Evolutionary conservation across 2,797 vertebrate species (phyloP).

Genomic region (Harpagifer antarcticus): DNA sequence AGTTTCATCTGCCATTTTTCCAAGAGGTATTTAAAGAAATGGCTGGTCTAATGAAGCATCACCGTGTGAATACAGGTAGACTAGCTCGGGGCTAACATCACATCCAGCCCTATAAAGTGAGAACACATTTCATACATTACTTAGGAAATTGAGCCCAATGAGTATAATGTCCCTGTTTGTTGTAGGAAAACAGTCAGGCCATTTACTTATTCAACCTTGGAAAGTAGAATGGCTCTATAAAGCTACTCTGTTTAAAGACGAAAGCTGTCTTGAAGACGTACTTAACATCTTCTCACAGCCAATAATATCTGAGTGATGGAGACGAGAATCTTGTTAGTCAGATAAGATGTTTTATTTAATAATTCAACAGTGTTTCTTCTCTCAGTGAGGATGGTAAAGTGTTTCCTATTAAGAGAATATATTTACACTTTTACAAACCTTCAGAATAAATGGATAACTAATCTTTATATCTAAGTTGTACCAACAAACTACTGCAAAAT

Average conservation of each 20-base stretch:
- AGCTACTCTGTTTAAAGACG: neutral
- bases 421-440: constrained; percentile 68
- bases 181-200: constrained; percentile 4
- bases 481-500: constrained; percentile 11
- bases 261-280: neutral
- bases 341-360: constrained; percentile 72
- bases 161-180: neutral
- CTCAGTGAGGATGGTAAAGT: constrained; percentile 28
- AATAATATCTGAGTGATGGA: constrained; percentile 18
- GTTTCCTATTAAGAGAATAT: constrained; percentile 57
- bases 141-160: neutral
- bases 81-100: constrained; percentile 18
- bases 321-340: constrained; percentile 21
- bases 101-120: constrained; percentile 12
- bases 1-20: neutral
- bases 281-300: neutral
- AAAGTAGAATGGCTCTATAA: neutral
- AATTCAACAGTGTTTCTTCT: constrained; percentile 50
- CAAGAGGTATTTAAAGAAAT: constrained; percentile 6
- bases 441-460: constrained; percentile 13
- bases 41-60: neutral
- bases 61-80: neutral
- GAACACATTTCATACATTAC: neutral
- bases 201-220: neutral
- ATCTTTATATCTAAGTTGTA: constrained; percentile 5